Percentiles rank a stretch among this genome's conserved stretches.
phyloP scores from a whole-genome alignment of 2,113 vertebrate species.

The Paracyprichromis sp. region DNA sequence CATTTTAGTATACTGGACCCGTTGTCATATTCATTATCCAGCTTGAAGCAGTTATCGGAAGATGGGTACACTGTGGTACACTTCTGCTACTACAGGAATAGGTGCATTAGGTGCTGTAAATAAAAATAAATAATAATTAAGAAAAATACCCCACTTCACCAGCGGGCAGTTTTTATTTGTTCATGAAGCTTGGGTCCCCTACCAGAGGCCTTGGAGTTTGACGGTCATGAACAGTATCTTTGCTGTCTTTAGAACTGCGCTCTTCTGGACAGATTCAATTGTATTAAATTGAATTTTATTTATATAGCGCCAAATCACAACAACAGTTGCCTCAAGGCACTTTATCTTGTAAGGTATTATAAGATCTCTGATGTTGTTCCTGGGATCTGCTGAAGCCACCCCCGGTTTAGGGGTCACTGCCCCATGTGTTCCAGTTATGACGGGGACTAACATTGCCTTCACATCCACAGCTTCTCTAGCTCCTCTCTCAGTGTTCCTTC shows the following conservation, averaged over 20 bases:
- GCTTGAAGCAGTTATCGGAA: background rate
- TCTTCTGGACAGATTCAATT: background rate
- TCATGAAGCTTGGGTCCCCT: background rate
- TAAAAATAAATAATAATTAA: background rate
- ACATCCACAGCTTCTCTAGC: background rate
- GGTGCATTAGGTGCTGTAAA: background rate
- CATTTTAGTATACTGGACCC: background rate
- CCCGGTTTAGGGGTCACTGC: background rate
- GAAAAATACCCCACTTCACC: rapidly evolving
- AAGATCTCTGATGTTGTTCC: background rate
- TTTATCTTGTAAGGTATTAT: background rate
- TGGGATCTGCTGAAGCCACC: background rate
- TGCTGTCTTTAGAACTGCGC: background rate
- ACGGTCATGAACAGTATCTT: background rate
- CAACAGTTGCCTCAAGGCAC: background rate
- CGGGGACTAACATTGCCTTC: background rate
- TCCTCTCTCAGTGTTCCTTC: background rate
- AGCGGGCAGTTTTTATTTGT: background rate
- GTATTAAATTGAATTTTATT: rapidly evolving
- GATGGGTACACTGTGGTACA: background rate
- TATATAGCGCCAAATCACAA: background rate
- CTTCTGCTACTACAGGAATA: background rate
- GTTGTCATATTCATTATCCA: background rate
- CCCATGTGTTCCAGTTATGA: background rate
- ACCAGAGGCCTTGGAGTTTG: background rate